Conservation (phyloP, 2,797 vertebrate genomes). For the Coilia nasus region DNA sequence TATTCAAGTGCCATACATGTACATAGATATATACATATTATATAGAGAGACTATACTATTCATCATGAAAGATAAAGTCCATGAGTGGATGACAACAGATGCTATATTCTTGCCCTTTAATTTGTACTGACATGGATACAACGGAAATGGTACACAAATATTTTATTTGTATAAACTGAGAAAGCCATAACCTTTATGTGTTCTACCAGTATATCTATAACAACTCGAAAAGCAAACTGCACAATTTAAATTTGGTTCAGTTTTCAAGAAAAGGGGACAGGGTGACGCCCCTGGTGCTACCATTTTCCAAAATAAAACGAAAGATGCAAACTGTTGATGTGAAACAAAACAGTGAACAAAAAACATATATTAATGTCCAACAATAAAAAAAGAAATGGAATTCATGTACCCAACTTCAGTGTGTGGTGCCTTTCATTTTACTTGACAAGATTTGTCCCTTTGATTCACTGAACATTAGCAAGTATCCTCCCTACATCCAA, state of each 20-base stretch:
- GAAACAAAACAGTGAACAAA: constrained; percentile 32
- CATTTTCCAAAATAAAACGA: constrained; percentile 41
- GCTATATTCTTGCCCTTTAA: constrained; percentile 37
- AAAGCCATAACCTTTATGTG: constrained; percentile 4
- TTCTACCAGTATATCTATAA: constrained; percentile 23
- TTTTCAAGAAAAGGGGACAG: constrained; percentile 22
- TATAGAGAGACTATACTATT: constrained; percentile 45
- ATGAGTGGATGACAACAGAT: constrained; percentile 39
- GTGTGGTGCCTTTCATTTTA: constrained; percentile 34
- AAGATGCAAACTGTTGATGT: constrained; percentile 38
- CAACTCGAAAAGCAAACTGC: constrained; percentile 30
- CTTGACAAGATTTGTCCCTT: neutral
- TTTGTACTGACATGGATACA: constrained; percentile 35
- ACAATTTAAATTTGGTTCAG: constrained; percentile 12
- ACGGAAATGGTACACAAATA: constrained; percentile 30
- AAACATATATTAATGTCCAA: constrained; percentile 10
- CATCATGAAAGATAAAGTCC: constrained; percentile 51
- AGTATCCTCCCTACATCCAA: neutral
- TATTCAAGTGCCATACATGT: constrained; percentile 66
- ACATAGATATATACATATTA: constrained; percentile 57
- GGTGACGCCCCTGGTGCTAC: constrained; percentile 52
- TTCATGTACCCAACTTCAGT: constrained; percentile 33
- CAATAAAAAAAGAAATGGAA: constrained; percentile 49
- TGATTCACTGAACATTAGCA: neutral
- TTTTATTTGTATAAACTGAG: constrained; percentile 30